These are phyloP conservation scores for Melanargia galathea DNA, from an alignment of 2,888 invertebrate species.

Conservation along the genomic window DNA sequence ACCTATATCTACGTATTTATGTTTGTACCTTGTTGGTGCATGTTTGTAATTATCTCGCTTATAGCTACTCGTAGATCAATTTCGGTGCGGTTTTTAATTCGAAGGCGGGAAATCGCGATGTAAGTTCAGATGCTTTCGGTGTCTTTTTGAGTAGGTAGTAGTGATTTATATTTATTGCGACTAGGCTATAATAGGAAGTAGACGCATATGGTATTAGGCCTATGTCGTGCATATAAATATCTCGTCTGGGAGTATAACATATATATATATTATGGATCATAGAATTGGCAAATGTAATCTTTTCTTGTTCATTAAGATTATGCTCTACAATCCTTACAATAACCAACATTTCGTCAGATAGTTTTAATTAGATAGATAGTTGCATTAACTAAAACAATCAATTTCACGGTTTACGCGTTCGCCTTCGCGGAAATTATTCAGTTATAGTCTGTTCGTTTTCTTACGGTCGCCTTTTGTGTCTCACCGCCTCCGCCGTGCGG, in stretches of 20 bases:
- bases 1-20: too few species aligned
- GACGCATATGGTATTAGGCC: conserved; percentile 1
- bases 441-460: too few species aligned
- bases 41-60: background rate
- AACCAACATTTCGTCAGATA: conserved; percentile 28
- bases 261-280: background rate
- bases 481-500: too few species aligned
- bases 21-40: too few species aligned
- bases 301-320: too few species aligned
- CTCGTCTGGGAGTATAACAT: background rate
- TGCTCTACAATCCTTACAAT: conserved; percentile 19
- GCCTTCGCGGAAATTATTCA: conserved; percentile 22
- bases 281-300: too few species aligned
- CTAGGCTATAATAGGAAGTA: background rate
- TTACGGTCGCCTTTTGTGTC: too few species aligned
- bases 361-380: conserved; percentile 16
- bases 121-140: background rate
- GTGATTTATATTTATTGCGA: background rate
- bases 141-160: background rate
- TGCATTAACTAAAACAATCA: conserved; percentile 32
- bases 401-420: conserved; percentile 33
- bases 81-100: too few species aligned
- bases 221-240: background rate
- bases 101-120: too few species aligned
- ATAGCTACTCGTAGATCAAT: too few species aligned